Evolutionary conservation across 2,888 invertebrate species (phyloP).

Genomic region (Ornithoptera alexandrae): DNA sequence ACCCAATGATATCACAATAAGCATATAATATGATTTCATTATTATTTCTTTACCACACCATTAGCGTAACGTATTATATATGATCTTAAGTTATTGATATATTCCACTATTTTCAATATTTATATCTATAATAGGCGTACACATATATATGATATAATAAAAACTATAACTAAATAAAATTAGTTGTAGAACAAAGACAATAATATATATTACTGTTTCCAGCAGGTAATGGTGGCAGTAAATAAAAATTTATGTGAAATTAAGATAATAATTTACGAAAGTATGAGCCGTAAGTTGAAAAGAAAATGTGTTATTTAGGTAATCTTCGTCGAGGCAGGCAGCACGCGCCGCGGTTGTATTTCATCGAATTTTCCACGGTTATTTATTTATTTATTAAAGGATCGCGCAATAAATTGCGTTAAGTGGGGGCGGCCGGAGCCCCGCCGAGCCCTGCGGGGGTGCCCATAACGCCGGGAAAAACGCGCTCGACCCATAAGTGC

Average conservation of each 20-base stretch:
- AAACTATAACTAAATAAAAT: too few species aligned
- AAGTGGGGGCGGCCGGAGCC: constrained; percentile 75
- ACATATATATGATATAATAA: too few species aligned
- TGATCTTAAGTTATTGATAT: too few species aligned
- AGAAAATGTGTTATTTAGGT: constrained; percentile 35
- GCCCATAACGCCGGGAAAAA: constrained; percentile 74
- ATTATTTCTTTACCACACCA: too few species aligned
- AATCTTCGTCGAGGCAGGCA: constrained; percentile 43
- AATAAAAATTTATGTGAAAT: constrained; percentile 45
- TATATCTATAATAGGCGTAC: too few species aligned
- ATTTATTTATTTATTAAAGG: constrained; percentile 80
- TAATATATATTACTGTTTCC: background rate
- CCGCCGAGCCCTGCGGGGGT: constrained; percentile 70
- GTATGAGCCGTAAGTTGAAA: constrained; percentile 30
- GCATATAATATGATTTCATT: too few species aligned
- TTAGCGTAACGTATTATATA: too few species aligned
- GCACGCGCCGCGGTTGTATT: constrained; percentile 64
- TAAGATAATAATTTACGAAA: constrained; percentile 53
- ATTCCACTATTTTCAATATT: too few species aligned
- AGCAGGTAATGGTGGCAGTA: constrained; percentile 7
- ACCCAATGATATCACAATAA: too few species aligned
- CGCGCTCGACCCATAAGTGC: constrained; percentile 72
- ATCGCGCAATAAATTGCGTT: constrained; percentile 77
- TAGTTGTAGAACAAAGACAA: background rate
- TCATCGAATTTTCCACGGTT: constrained; percentile 77